Percentiles rank a stretch among this genome's conserved stretches.
These are phyloP conservation scores for Pogonophryne albipinna DNA, from an alignment of 2,797 vertebrate genomes.

Conservation along the genomic window DNA sequence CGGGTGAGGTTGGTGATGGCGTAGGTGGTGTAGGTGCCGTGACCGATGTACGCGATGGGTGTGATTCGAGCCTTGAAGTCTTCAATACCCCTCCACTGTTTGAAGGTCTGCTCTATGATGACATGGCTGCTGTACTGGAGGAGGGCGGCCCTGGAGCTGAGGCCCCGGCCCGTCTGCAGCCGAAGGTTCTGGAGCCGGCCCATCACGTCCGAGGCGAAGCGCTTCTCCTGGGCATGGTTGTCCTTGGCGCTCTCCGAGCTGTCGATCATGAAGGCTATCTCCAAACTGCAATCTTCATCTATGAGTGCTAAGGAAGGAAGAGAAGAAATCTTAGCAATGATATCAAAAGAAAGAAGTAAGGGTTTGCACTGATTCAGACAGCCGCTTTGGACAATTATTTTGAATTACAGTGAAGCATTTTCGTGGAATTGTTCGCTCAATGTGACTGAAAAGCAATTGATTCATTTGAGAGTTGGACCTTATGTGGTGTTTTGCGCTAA, in stretches of 20 bases:
- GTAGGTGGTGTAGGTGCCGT: slow-evolving; percentile 92
- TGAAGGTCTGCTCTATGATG: slow-evolving; percentile 89
- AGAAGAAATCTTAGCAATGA: background rate
- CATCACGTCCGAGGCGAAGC: slow-evolving; percentile 85
- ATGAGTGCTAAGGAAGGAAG: slow-evolving; percentile 49
- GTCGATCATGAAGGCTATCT: slow-evolving; percentile 92
- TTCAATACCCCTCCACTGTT: slow-evolving; percentile 86
- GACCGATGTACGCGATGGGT: slow-evolving; percentile 89
- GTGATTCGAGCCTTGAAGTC: slow-evolving; percentile 86
- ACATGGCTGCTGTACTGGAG: slow-evolving; percentile 95
- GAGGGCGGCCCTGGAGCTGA: slow-evolving; percentile 88
- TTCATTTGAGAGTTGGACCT: no score
- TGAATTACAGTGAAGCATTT: no score
- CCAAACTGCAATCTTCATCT: slow-evolving; percentile 88
- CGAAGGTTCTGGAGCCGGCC: slow-evolving; percentile 84
- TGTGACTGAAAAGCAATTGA: no score
- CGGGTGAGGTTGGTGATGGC: slow-evolving; percentile 94
- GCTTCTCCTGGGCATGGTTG: slow-evolving; percentile 91
- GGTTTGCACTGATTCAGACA: no score
- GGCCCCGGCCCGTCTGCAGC: slow-evolving; percentile 83
- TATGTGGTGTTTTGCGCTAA: no score
- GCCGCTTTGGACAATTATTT: no score
- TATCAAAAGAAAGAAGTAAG: background rate
- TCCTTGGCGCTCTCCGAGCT: slow-evolving; percentile 93
- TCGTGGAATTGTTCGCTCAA: no score